phyloP scores from a whole-genome alignment of 2,888 invertebrate genomes.

The Eupsilia transversa region DNA sequence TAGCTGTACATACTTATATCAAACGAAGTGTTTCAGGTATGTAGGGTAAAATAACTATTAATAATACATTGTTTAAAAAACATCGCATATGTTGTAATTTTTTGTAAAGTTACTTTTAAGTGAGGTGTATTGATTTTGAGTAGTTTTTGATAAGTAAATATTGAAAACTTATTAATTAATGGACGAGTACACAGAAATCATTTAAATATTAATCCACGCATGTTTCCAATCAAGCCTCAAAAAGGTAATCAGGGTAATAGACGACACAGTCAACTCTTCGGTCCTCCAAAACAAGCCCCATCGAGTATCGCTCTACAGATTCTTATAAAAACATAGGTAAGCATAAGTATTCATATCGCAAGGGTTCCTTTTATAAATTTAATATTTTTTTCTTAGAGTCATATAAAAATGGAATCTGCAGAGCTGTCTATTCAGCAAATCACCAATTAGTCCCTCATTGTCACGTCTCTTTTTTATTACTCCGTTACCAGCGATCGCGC shows the following conservation, averaged over 20 bases:
- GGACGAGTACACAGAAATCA: constrained; percentile 80
- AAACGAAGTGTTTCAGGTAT: constrained; percentile 81
- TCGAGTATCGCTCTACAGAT: constrained; percentile 31
- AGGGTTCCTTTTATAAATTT: constrained; percentile 30
- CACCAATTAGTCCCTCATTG: constrained; percentile 51
- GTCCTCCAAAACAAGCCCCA: constrained; percentile 50
- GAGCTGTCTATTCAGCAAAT: constrained; percentile 53
- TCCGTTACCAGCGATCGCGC: constrained; percentile 50
- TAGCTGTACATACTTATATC: constrained; percentile 84
- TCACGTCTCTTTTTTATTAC: constrained; percentile 59
- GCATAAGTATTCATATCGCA: constrained; percentile 16
- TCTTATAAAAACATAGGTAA: constrained; percentile 25
- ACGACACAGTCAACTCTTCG: constrained; percentile 70
- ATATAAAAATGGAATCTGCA: constrained; percentile 31
- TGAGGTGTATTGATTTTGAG: constrained; percentile 84
- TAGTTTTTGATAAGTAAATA: constrained; percentile 90
- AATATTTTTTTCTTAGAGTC: constrained; percentile 17
- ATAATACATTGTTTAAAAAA: constrained; percentile 71
- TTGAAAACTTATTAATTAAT: constrained; percentile 82
- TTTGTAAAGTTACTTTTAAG: constrained; percentile 88
- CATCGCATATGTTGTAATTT: constrained; percentile 85
- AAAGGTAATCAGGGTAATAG: constrained; percentile 88
- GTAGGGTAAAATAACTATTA: constrained; percentile 72
- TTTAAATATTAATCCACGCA: constrained; percentile 33
- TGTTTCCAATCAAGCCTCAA: constrained; percentile 66